Evolutionary conservation across 2,888 invertebrate genomes (phyloP), one percentile per base, ranked within the genome.

Genomic region (Apamea sordens): DNA sequence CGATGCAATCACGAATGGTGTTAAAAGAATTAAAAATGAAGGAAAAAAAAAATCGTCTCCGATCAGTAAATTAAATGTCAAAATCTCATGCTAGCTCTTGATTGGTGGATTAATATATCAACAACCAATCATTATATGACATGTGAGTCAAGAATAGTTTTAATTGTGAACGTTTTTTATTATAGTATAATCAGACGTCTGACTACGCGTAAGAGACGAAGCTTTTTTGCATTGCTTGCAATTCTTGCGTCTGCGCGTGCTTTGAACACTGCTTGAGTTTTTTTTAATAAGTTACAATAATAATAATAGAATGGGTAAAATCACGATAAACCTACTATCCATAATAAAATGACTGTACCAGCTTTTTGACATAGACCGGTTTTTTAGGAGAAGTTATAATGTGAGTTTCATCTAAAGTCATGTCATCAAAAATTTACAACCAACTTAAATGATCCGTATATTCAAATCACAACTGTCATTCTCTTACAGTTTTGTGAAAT

Each of bases 1-100:
- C 24, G 41, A 65, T 24, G 71, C 18, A 74, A 69, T 78, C 67
- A 80, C 68, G 80, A 86, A 53, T 82, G 1, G 6, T 59, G n/a
- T 24, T 64, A n/a, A 68, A 32, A 36, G 2, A n/a, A 63, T 21
- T 10, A 21, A 59, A 71, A 59, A 56, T 32, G 8, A 59, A 53
- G 53, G 15, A 18, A 21, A 71, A 41, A 41, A 47, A 2, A 24
- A 5, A 15, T 32, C 2, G 32, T 44, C 41, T 59, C 7, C 7
- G 1, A 24, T 36, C 3, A n/a, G 32, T 18, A 47, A 28, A 65
- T 36, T 18, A 21, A 44, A 18, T 71, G 77, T 18, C 50, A 41
- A 83, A 59, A 59, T 36, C 2, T 65, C 21, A n/a, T 64, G 63
- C 7, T 77, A 18, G 3, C 24, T 64, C 6, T 32, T 68, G 2